Base-by-base conservation (phyloP, 2,797 vertebrate species). In the Anableps anableps region DNA sequence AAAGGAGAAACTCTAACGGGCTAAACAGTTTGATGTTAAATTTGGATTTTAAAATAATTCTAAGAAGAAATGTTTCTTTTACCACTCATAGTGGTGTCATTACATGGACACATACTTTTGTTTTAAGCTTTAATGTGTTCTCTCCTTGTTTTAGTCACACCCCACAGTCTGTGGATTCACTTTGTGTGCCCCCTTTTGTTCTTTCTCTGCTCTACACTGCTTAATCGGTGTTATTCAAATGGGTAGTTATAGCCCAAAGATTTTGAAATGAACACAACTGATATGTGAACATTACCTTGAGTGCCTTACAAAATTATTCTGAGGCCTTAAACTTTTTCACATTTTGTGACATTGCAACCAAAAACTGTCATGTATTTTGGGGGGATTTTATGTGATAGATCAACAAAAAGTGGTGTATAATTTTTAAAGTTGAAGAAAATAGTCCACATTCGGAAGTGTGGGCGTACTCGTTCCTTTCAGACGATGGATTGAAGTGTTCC, bases 111-210 rank as follows among this genome's bases (percentile, higher is more conserved):
- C 41, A 29, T 14, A 5, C 34, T 50, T 34, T n/a, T 26, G 0
- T n/a, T 77, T 75, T 66, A 14, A 45, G 14, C 31, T 68, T 55
- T 74, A 1, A 45, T 23, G 53, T 21, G 16, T n/a, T 77, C 62
- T 80, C 43, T 71, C 53, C 74, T 76, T 31, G 62, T 17, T 75
- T 26, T 81, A 77, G 53, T 81, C 75, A 84, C 73, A 0, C 36
- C 74, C 82, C 78, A 41, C 75, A 68, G 76, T 77, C 79, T 86
- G 83, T 72, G 38, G 53, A 45, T 88, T 81, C 77, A 80, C 82
- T 87, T 78, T 82, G 41, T 23, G n/a, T 66, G 62, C 16, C 62
- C 34, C 34, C 34, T 66, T 4, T 36, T 66, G 62, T 68, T 68
- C 19, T n/a, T 26, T 72, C 60, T 31, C 17, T 55, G 5, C 29